Evolutionary conservation across 2,888 invertebrate genomes (phyloP).

Genomic region (Chouioia cunea): DNA sequence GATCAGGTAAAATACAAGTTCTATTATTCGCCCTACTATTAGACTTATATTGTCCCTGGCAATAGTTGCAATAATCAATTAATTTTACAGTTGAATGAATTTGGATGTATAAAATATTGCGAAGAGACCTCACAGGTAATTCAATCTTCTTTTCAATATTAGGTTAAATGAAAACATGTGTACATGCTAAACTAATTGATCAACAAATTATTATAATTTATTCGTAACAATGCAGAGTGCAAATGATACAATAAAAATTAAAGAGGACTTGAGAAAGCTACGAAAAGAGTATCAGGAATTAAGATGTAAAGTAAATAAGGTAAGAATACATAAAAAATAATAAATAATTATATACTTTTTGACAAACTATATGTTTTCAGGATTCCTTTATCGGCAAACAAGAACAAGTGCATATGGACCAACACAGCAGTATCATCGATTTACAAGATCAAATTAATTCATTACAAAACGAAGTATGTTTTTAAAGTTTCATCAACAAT

Average conservation of each 20-base stretch:
- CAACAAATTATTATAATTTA: conserved; percentile 14
- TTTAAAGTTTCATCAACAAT: not conserved
- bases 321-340: conserved; percentile 38
- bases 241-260: conserved; percentile 53
- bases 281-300: conserved; percentile 56
- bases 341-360: conserved; percentile 5
- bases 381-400: conserved; percentile 47
- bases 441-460: conserved; percentile 55
- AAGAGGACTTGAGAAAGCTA: conserved; percentile 53
- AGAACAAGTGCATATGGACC: conserved; percentile 49
- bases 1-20: conserved; percentile 50
- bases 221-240: conserved; percentile 28
- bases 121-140: conserved; percentile 41
- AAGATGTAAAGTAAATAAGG: conserved; percentile 50
- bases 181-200: conserved; percentile 21
- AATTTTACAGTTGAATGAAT: conserved; percentile 48
- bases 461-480: conserved; percentile 56
- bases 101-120: conserved; percentile 38
- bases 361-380: conserved; percentile 43
- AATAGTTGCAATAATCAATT: conserved; percentile 8
- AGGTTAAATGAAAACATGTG: not conserved
- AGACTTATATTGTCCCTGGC: not conserved
- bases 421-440: conserved; percentile 51
- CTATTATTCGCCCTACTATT: too few species aligned
- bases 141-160: not conserved